Evolutionary conservation across 2,888 invertebrate species (phyloP), one percentile per base, ranked within the genome.

Genomic region (Dicyrtoma fusca): DNA sequence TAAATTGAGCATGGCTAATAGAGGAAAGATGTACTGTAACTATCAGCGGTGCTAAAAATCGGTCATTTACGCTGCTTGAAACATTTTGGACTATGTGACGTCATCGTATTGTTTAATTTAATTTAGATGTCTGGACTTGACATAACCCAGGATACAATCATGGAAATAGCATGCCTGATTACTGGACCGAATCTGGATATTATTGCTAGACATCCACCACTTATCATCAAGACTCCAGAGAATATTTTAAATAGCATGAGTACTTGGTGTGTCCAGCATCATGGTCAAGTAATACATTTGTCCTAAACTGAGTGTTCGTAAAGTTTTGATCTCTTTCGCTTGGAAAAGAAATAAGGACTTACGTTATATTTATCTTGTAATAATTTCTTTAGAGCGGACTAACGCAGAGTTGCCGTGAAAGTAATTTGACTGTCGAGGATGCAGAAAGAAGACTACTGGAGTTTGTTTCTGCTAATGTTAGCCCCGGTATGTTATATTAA

Each of bases 111-210:
- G n/a, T n/a, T n/a, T n/a, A n/a, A n/a, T 63, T 23, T 69, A 44
- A 81, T 85, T 71, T 82, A 90, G 90, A 94, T 98, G 95, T 94
- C 95, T 10, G 97, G 97, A 0, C 84, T 97, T 17, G 88, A 96
- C 82, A 83, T 91, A 62, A 86, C 90, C 0, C 88, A 84, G 66
- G 91, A 94, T 82, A 88, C 89, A 76, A 92, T 98, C 69, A 83
- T 98, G 81, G 97, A 98, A 86, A 88, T 96, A 70, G 92, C 95
- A 0, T 93, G 94, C 82, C 82, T 97, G 42, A 87, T 98, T 69
- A 97, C 97, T 0, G 94, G 97, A 82, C 85, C 87, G 13, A 82
- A 94, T 68, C 84, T 96, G 17, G 90, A 92, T 79, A 83, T 92
- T 10, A 84, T 94, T 47, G 92, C 91, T 2, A 88, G 88, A 82